These are phyloP conservation scores for Aegotheles bennettii DNA, from an alignment of 2,113 vertebrate species.

Conservation along the genomic window DNA sequence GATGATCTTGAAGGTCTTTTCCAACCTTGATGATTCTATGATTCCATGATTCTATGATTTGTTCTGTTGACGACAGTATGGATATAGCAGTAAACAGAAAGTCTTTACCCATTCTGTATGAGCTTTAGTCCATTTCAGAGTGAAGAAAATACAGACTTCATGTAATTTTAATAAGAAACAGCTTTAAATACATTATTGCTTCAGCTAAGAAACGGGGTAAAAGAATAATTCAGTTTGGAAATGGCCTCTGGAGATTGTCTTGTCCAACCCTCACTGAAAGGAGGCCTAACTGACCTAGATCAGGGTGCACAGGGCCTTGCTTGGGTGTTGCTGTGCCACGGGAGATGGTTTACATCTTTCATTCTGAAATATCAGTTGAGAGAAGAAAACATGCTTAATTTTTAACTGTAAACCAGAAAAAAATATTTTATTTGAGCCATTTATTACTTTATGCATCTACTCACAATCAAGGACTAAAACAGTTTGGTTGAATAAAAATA, in stretches of 20 bases:
- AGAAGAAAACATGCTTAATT: neutral
- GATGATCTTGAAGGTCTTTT: too few species aligned
- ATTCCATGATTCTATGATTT: too few species aligned
- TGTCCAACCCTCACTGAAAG: neutral
- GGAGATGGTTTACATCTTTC: neutral
- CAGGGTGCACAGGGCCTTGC: neutral
- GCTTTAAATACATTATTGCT: neutral
- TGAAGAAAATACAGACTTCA: neutral
- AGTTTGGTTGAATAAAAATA: neutral
- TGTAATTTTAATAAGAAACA: neutral
- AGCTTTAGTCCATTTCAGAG: neutral
- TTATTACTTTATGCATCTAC: neutral
- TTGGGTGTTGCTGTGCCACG: neutral
- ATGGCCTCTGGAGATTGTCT: neutral
- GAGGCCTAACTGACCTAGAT: neutral
- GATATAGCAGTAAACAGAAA: neutral
- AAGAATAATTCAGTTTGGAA: neutral
- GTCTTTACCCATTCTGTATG: neutral
- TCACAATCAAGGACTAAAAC: neutral
- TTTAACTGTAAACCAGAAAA: neutral
- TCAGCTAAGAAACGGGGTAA: neutral
- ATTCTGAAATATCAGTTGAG: accelerated
- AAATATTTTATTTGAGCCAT: neutral
- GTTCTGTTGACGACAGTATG: neutral
- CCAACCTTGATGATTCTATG: too few species aligned